Base-by-base conservation (phyloP, 1,140 invertebrate species). In the Drosophila santomea region DNA sequence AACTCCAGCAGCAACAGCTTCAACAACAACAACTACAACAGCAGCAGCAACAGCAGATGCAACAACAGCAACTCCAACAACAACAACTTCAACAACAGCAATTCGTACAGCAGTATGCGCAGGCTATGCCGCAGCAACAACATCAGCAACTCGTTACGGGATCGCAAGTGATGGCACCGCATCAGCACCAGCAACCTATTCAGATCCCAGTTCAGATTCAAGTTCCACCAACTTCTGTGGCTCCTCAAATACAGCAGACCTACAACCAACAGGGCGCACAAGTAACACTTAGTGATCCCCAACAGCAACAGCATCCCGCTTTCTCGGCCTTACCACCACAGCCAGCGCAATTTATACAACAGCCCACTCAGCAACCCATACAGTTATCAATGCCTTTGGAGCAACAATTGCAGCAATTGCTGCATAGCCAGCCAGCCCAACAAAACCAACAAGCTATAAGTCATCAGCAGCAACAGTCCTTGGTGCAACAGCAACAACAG, bases 371-470 rank as follows among this genome's bases (percentile, higher is more conserved):
- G 60, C 80, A 91, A 39, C 66, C 80, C 7, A 78, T 90, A 52
- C 80, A 89, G 20, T 57, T 80, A 15, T 85, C 92, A 45, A 73
- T 80, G 51, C 80, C 74, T 0, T 93, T 94, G 44, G 93, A 94
- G 39, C 94, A 94, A 55, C 93, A 94, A 54, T 74, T 94, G 39
- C 93, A 93, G 78, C 93, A 93, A 5, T 93, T 94, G 52, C 93
- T 94, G 28, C 94, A 94, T 47, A 93, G 93, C 48, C 90, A 88
- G 45, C 78, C 86, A 56, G 92, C 91, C 36, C 89, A 93, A 11
- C 93, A 93, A 51, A 69, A 74, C 8, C 62, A 56, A 12, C 73
- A 72, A 4, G 58, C 66, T 4, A 82, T 77, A 76, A 28, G 14
- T 51, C 50, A 71, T 12, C 57, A 57, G 51, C 60, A 75, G 56